Conservation (phyloP, 2,888 invertebrate genomes). For the Rutpela maculata region DNA sequence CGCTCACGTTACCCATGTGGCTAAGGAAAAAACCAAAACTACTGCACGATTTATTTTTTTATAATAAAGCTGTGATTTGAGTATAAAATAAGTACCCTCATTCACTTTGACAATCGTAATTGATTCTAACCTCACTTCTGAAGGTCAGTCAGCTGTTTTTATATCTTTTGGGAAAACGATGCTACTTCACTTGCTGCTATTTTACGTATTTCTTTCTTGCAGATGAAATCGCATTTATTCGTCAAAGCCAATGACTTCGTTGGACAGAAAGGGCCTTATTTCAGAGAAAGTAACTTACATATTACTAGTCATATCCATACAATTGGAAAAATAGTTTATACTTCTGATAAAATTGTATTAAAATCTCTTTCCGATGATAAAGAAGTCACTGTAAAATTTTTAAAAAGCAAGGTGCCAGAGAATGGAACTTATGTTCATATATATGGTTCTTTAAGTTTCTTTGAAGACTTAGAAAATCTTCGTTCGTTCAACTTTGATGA, state of each 20-base stretch:
- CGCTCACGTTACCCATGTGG: constrained; percentile 77
- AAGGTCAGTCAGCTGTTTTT: neutral
- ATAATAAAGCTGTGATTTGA: neutral
- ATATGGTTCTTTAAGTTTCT: constrained; percentile 28
- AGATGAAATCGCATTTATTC: constrained; percentile 10
- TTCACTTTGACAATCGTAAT: constrained; percentile 10
- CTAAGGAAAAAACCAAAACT: neutral
- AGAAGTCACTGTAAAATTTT: constrained; percentile 13
- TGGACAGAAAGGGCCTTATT: constrained; percentile 12
- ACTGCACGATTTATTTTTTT: neutral
- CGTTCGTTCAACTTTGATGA: constrained; percentile 24
- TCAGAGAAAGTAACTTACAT: constrained; percentile 16
- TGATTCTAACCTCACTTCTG: neutral
- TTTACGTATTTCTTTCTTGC: constrained; percentile 9
- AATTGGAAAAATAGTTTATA: constrained; percentile 36
- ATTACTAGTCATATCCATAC: constrained; percentile 18
- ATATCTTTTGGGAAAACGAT: neutral
- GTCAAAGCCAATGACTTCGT: constrained; percentile 21
- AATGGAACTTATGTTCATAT: constrained; percentile 28
- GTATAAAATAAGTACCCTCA: neutral
- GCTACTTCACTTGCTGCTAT: neutral
- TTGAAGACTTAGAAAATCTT: neutral
- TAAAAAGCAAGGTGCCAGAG: constrained; percentile 5
- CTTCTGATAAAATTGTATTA: constrained; percentile 29
- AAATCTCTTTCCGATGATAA: constrained; percentile 1